Conservation (phyloP, 1,140 invertebrate species). For the Zaprionus africanus region DNA sequence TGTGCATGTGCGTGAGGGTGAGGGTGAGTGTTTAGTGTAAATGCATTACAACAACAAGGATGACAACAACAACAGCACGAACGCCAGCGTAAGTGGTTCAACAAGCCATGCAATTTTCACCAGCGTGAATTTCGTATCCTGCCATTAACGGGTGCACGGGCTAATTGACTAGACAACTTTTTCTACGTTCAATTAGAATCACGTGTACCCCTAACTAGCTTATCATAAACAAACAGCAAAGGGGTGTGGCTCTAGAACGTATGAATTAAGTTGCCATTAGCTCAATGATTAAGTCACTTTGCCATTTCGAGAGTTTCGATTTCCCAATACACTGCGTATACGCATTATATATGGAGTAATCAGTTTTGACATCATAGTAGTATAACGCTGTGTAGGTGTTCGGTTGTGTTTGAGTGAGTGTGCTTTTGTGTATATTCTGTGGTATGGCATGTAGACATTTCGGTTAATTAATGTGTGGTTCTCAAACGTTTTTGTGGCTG, state of each 20-base stretch:
- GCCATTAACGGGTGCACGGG: slow-evolving; percentile 58
- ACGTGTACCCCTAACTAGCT: slow-evolving; percentile 21
- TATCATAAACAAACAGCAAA: slow-evolving; percentile 41
- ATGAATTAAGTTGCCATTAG: slow-evolving; percentile 50
- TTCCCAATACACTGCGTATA: slow-evolving; percentile 51
- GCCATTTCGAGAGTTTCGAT: slow-evolving; percentile 32
- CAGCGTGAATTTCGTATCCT: slow-evolving; percentile 37
- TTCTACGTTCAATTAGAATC: slow-evolving; percentile 55
- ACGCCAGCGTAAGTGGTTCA: slow-evolving; percentile 63
- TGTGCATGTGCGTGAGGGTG: slow-evolving; percentile 3
- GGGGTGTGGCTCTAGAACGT: slow-evolving; percentile 43
- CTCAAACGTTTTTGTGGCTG: slow-evolving; percentile 61
- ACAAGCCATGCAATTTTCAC: slow-evolving; percentile 72
- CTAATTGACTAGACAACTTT: slow-evolving; percentile 70
- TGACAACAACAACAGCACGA: slow-evolving; percentile 27
- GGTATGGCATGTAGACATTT: slow-evolving; percentile 6
- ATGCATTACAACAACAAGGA: slow-evolving; percentile 48
- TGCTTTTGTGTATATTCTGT: slow-evolving; percentile 19
- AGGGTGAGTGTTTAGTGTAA: slow-evolving; percentile 56
- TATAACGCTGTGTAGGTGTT: background rate
- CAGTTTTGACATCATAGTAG: slow-evolving; percentile 4
- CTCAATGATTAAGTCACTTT: slow-evolving; percentile 48
- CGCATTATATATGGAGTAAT: slow-evolving; percentile 39
- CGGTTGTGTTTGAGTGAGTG: background rate
- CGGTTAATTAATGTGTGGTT: slow-evolving; percentile 73